Conservation (phyloP, 2,888 invertebrate species). For the Heliconius sara region DNA sequence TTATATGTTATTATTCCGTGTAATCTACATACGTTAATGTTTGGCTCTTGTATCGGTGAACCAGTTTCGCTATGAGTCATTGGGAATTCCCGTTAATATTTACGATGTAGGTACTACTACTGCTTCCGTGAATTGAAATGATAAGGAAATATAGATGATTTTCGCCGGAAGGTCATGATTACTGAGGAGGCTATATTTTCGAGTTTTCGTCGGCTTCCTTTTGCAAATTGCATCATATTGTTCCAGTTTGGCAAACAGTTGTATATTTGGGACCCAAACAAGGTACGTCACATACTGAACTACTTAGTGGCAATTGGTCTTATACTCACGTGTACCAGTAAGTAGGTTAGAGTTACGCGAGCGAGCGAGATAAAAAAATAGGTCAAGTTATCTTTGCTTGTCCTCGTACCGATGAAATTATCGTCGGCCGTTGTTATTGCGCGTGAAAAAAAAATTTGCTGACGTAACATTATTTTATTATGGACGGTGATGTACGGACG, state of each 20-base stretch:
- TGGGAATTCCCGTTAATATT: slow-evolving; percentile 46
- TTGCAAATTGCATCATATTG: not conserved
- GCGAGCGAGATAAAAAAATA: slow-evolving; percentile 80
- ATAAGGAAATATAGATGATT: slow-evolving; percentile 2
- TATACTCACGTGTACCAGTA: slow-evolving; percentile 67
- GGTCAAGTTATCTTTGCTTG: slow-evolving; percentile 83
- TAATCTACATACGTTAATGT: slow-evolving; percentile 35
- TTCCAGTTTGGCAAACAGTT: slow-evolving; percentile 2
- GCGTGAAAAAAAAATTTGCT: slow-evolving; percentile 70
- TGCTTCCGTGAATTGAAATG: slow-evolving; percentile 16
- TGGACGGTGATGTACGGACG: slow-evolving; percentile 24
- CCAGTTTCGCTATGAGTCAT: slow-evolving; percentile 48
- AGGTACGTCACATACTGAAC: slow-evolving; percentile 56
- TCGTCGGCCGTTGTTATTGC: slow-evolving; percentile 69
- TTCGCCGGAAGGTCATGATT: not conserved
- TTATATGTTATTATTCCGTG: slow-evolving; percentile 40
- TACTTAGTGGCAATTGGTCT: slow-evolving; percentile 64
- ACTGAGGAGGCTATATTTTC: not conserved
- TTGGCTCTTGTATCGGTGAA: slow-evolving; percentile 35
- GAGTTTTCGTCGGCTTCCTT: not conserved
- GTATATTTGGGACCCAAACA: slow-evolving; percentile 54
- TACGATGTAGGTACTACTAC: slow-evolving; percentile 27
- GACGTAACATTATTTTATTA: slow-evolving; percentile 62
- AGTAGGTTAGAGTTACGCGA: slow-evolving; percentile 79
- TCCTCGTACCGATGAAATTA: slow-evolving; percentile 81